These are phyloP conservation scores for Megamerina dolium DNA, from an alignment of 2,888 invertebrate genomes.

Conservation along the genomic window DNA sequence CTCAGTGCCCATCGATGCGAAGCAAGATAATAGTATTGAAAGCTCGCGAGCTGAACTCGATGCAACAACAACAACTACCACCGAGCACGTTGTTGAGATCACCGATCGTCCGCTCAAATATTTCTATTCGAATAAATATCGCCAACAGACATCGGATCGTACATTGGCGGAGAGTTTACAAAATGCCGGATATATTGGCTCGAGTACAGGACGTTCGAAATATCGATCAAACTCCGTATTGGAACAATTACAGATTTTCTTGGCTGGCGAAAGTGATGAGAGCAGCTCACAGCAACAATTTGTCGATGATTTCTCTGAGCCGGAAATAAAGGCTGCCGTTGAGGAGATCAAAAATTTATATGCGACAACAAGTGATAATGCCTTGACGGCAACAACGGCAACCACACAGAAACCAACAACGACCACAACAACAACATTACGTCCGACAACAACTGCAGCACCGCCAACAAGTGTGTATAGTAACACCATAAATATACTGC, in stretches of 20 bases:
- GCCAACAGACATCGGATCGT: conserved; percentile 38
- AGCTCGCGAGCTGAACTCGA: conserved; percentile 17
- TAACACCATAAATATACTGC: conserved; percentile 7
- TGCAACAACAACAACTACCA: conserved; percentile 16
- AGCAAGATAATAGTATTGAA: conserved; percentile 39
- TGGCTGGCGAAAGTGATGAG: conserved; percentile 34
- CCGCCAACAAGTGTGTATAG: conserved; percentile 30
- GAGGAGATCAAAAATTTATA: conserved; percentile 35
- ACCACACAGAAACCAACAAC: conserved; percentile 21
- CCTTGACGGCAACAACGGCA: conserved; percentile 29
- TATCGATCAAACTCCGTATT: conserved; percentile 30
- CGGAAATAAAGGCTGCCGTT: conserved; percentile 34
- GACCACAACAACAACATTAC: conserved; percentile 19
- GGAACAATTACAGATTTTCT: conserved; percentile 37
- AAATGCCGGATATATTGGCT: conserved; percentile 41
- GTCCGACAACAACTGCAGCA: conserved; percentile 22
- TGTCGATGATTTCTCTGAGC: conserved; percentile 33
- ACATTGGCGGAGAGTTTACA: conserved; percentile 40
- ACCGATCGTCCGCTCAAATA: conserved; percentile 40
- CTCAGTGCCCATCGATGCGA: conserved; percentile 24
- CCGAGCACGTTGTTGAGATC: conserved; percentile 29
- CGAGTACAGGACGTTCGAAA: conserved; percentile 28
- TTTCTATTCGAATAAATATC: conserved; percentile 42
- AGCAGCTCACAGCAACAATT: conserved; percentile 34
- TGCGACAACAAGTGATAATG: conserved; percentile 20